Evolutionary conservation across 2,797 vertebrate species (phyloP), one percentile per base, ranked within the genome.

Genomic region (Neosilurus hyrtlii): DNA sequence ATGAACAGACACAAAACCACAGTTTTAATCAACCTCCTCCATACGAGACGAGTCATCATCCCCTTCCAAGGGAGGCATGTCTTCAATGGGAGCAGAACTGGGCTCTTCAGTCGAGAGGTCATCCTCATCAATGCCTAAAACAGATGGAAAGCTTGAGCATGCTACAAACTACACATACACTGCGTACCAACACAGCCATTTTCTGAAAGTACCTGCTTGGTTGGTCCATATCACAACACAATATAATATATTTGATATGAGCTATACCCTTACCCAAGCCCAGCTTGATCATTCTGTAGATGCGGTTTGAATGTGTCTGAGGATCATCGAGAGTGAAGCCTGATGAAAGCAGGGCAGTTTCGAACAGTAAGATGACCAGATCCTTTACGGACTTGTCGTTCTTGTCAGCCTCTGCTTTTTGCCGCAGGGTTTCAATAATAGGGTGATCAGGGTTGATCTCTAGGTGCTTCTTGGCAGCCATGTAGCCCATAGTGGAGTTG

Each of bases 381-480:
- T 99, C 97, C 86, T 98, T 99, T 85, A 99, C 97, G 0, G 97
- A 97, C 85, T 99, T 99, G 87, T 99, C 97, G 1, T 99, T 99
- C 92, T 98, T 99, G 90, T 99, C 97, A 0, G 95, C 95, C 88
- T 99, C 97, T 0, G 97, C 97, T 88, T 99, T 99, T 85, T 94
- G 94, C 86, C 97, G 94, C 84, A 99, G 88, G 14, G 97, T 98
- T 91, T 99, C 96, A 0, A 99, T 85, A 30, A 99, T 98, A 12
- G 97, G 96, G 87, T 99, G 98, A 78, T 95, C 89, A 0, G 97
- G 97, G 82, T 99, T 99, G 0, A 99, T 95, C 91, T 99, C 97
- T 59, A 99, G 92, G 56, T 99, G 97, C 49, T 99, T 99, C 92
- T 99, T 99, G 0, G 98, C 97, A 3, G 97, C 97, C 98, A 99